Base-by-base conservation (phyloP, 2,888 invertebrate genomes). In the Eremobia ochroleuca region DNA sequence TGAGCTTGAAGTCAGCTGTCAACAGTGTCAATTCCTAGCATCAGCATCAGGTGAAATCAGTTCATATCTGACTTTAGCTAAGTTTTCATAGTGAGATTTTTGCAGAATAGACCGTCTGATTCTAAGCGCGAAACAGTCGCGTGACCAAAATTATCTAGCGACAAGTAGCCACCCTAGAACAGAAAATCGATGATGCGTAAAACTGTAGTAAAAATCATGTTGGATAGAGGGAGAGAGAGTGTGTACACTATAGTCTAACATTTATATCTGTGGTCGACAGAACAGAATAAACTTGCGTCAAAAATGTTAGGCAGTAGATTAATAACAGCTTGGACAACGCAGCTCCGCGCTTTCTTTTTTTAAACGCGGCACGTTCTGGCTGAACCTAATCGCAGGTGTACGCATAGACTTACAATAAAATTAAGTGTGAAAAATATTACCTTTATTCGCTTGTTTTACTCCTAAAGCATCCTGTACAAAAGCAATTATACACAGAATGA, bases 121-220 rank as follows among this genome's bases (percentile, higher is more conserved):
- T 25, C n/a, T 37, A 65, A 65, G 21, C 43, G 83, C n/a, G 28
- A 62, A 73, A 73, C 25, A 52, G n/a, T 81, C 55, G 79, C 87
- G 77, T 87, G 79, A 77, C 55, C 67, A 58, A 84, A 25, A 81
- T 87, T 73, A 74, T 81, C 75, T 79, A 76, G 61, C 28, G 62
- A 37, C 61, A 59, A 72, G 43, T 52, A 72, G 70, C 8, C 11
- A 61, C 40, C 43, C 40, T 68, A 31, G 9, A 73, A 79, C 77
- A 62, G 46, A 68, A 83, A 85, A 83, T 70, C 75, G 61, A 79
- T 83, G n/a, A 73, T 68, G 62, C 55, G 34, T 73, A 43, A 75
- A 69, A 62, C 31, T 66, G 11, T 52, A 59, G 28, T 52, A 52
- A 69, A 69, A 73, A 46, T 13, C 3, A n/a, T 21, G 25, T 43